Base-by-base conservation (phyloP, 2,113 vertebrate species). In the Phrynosoma blainvillii region DNA sequence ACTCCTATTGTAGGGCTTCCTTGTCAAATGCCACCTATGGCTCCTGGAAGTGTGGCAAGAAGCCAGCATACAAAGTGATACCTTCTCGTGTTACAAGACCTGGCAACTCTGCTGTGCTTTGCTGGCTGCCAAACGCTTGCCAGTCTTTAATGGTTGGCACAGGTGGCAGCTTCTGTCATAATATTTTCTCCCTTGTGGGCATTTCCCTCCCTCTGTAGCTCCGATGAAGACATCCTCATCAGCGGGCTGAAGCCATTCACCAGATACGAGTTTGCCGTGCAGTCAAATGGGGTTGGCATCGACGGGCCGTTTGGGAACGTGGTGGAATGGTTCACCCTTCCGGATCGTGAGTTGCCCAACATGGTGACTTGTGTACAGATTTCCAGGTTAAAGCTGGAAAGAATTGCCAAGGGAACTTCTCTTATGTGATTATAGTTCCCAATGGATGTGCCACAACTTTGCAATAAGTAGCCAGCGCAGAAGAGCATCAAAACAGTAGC, bases 191-290 rank as follows among this genome's bases (percentile, higher is more conserved):
- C 68, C 20, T 0, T 40, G 40, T 13, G 54, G 21, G 10, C 74
- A 68, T 88, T 59, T 42, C 23, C 1, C 40, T 76, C 9, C 76
- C 90, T 85, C 0, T 3, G 20, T 96, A 99, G 99, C 95, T 97
- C 98, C 13, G 96, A 97, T 88, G 98, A 98, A 96, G 98, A 98
- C 94, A 97, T 99, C 86, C 97, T 99, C 81, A 97, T 99, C 1
- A 97, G 96, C 2, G 97, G 97, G 1, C 90, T 99, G 90, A 99
- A 98, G 95, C 99, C 99, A 3, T 99, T 98, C 94, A 99, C 98
- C 73, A 98, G 96, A 42, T 99, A 99, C 0, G 98, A 99, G 96
- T 98, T 99, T 94, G 98, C 99, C 0, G 97, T 99, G 21, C 99
- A 99, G 97, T 99, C 98, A 68, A 98, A 99, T 0, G 98, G 98